These are phyloP conservation scores for Drosophila mercatorum DNA, from an alignment of 2,888 invertebrate species.

Conservation along the genomic window DNA sequence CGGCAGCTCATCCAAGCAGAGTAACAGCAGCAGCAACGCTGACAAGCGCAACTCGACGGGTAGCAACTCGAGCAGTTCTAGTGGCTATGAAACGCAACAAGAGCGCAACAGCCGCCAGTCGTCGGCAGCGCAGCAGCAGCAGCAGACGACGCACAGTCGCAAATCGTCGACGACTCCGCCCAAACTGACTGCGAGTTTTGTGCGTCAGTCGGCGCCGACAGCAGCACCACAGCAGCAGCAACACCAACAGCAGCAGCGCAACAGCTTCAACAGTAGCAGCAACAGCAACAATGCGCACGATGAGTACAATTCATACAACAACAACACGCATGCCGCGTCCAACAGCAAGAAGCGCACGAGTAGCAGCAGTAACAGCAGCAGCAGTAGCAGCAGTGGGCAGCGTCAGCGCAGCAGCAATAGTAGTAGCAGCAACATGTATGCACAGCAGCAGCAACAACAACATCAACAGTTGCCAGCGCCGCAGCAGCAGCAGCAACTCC, in stretches of 20 bases:
- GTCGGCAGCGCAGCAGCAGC: conserved; percentile 12
- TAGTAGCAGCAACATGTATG: conserved; percentile 35
- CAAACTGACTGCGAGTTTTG: conserved; percentile 63
- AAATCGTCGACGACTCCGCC: conserved; percentile 72
- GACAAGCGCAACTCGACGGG: conserved; percentile 74
- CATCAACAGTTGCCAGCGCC: conserved; percentile 22
- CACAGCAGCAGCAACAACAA: conserved; percentile 34
- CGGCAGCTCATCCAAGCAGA: conserved; percentile 46
- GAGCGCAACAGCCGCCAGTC: conserved; percentile 56
- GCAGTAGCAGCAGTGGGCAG: conserved; percentile 39
- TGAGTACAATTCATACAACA: conserved; percentile 66
- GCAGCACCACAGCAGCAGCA: conserved; percentile 36
- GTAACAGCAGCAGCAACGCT: conserved; percentile 45
- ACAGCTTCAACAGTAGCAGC: conserved; percentile 29
- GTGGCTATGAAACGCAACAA: conserved; percentile 64
- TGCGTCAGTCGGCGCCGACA: conserved; percentile 46
- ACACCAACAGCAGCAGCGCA: conserved; percentile 38
- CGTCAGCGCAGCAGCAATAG: conserved; percentile 51
- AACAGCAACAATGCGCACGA: conserved; percentile 59
- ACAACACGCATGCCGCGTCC: conserved; percentile 65
- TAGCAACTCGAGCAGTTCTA: conserved; percentile 68
- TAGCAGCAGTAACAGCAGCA: conserved; percentile 40
- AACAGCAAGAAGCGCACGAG: conserved; percentile 70
- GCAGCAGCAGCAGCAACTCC: conserved; percentile 33
- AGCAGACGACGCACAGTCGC: conserved; percentile 32